phyloP scores from a whole-genome alignment of 30 jellyfish, hydroid and myxozoan genomes.

The Hydractinia symbiolongicarpus region DNA sequence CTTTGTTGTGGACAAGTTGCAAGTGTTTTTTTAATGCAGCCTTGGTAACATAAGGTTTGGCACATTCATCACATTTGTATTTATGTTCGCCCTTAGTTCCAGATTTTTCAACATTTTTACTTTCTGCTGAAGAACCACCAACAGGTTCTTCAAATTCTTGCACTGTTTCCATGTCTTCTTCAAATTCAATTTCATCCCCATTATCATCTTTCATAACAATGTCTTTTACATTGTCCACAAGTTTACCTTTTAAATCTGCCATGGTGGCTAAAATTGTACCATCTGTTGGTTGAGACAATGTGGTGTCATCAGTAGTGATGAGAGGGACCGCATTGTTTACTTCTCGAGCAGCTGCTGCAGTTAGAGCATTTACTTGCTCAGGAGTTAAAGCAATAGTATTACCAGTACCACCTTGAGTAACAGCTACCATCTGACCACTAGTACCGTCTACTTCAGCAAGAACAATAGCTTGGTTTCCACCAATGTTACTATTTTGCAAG shows the following conservation, averaged over 20 bases:
- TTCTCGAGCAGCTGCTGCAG: constrained; percentile 18
- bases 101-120: neutral
- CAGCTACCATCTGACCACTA: constrained; percentile 18
- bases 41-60: constrained; percentile 21
- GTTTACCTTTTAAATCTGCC: constrained; percentile 17
- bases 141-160: constrained; percentile 10
- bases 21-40: constrained; percentile 30
- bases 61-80: constrained; percentile 29
- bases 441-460: constrained; percentile 7
- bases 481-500: neutral
- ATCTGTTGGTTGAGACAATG: neutral
- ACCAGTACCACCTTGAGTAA: constrained; percentile 10
- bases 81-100: neutral
- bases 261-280: constrained; percentile 2
- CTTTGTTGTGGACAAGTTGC: constrained; percentile 27
- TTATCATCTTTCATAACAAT: constrained; percentile 23
- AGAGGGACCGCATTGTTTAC: neutral
- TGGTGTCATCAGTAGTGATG: neutral
- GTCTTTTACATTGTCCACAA: neutral
- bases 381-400: constrained; percentile 16
- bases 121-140: neutral
- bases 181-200: constrained; percentile 33
- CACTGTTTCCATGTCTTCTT: constrained; percentile 3
- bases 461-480: constrained; percentile 18
- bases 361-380: constrained; percentile 21